Evolutionary conservation across 92 coral and sea anemone species (phyloP).

Genomic region (Phymanthus crucifer): DNA sequence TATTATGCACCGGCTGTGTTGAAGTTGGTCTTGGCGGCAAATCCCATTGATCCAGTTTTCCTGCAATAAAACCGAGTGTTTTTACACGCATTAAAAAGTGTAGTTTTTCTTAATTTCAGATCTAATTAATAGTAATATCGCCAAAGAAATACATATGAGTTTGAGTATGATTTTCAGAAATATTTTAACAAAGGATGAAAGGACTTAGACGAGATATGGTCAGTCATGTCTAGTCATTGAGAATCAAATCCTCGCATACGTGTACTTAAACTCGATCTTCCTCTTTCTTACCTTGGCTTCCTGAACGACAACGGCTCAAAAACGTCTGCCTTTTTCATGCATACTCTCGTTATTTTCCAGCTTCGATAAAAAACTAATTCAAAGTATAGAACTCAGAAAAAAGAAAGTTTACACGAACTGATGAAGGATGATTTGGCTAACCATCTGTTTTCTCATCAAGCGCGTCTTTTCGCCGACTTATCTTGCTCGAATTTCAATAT

Average conservation of each 20-base stretch:
- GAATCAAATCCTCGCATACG: no score
- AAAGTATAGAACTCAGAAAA: not conserved
- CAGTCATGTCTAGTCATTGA: no score
- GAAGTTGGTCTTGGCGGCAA: not conserved
- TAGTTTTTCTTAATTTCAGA: not conserved
- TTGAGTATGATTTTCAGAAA: not conserved
- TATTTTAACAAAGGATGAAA: no score
- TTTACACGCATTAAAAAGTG: not conserved
- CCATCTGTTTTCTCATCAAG: not conserved
- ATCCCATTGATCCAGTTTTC: not conserved
- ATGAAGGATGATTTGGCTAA: not conserved
- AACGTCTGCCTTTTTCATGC: not conserved
- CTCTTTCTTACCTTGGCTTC: no score
- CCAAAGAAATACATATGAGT: not conserved
- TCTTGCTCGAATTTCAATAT: slow-evolving; percentile 1
- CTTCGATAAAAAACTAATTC: not conserved
- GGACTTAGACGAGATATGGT: no score
- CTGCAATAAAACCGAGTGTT: not conserved
- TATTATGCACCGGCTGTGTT: no score
- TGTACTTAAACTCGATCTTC: no score
- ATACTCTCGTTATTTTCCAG: not conserved
- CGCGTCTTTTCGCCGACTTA: slow-evolving; percentile 3
- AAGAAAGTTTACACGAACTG: not conserved
- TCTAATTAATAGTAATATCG: not conserved
- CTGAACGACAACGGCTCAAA: no score